Evolutionary conservation across 2,113 vertebrate genomes (phyloP), one percentile per base, ranked within the genome.

Genomic region (Brachyhypopomus occidentalis): DNA sequence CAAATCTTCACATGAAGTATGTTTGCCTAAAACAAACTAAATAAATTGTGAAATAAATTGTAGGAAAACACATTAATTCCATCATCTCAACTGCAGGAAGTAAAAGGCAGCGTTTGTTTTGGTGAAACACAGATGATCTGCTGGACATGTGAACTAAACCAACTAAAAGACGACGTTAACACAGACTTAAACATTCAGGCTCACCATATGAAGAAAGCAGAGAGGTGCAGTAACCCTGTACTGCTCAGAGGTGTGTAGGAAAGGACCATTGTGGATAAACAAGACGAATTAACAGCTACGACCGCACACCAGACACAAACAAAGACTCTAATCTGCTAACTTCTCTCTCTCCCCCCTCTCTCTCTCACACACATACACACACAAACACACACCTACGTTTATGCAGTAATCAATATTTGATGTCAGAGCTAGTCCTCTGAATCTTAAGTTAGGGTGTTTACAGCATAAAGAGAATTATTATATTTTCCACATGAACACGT

Each of bases 121-220:
- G 12, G 12, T 52, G 45, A 52, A 52, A 52, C 7, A 45, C 41
- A 45, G 41, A 52, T 14, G 12, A 52, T 52, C 8, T 52, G 45
- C 8, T 52, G 45, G 45, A 52, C 45, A 7, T 9, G 12, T 52
- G 9, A 52, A 52, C 45, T 25, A 52, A 41, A 72, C 19, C 25
- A 22, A 25, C 25, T 72, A 25, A 52, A 25, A 25, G 22, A 22
- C 11, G 1, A 52, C 14, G 45, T 52, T 52, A 12, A 12, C 7
- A 52, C 45, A 52, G 45, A 22, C 52, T 17, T 58, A 6, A 20
- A 14, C 19, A 7, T 36, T 11, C 73, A 16, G 9, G 66, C 81
- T 73, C 36, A 83, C 81, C 75, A 58, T 3, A 78, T 1, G 22
- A 78, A n/a, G 36, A 66, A 52, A 52, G 45, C 45, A 52, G 45